A percentile compares a stretch with the other conserved stretches of the same genome.
Evolutionary conservation across 2,113 vertebrate species (phyloP).

Genomic region (Maccullochella peelii): DNA sequence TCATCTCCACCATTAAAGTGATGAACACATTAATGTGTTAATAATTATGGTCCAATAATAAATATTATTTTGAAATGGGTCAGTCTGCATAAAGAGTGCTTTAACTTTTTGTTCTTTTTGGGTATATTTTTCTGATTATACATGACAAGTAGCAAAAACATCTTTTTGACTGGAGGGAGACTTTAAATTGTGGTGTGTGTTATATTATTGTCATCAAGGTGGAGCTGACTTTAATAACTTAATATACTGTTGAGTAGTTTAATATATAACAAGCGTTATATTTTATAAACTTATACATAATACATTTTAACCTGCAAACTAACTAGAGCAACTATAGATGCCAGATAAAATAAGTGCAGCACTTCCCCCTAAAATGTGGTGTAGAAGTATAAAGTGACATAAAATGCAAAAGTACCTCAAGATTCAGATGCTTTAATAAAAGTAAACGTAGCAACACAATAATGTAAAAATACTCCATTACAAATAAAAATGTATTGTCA

Average conservation of each 20-base stretch:
- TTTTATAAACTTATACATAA: neutral
- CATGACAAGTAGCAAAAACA: neutral
- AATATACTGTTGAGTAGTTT: neutral
- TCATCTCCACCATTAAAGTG: too few relatives aligned
- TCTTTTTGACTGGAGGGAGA: neutral
- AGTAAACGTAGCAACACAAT: neutral
- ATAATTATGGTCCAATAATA: neutral
- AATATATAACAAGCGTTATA: neutral
- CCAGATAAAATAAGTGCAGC: neutral
- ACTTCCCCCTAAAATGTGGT: neutral
- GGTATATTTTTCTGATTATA: neutral
- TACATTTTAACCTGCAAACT: neutral
- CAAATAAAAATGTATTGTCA: too few relatives aligned
- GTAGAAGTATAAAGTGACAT: neutral
- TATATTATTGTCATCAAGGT: neutral
- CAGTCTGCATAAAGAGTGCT: neutral
- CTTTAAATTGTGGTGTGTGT: neutral
- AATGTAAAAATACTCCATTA: too few relatives aligned
- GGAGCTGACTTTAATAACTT: neutral
- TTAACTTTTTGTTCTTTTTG: neutral
- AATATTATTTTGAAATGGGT: neutral
- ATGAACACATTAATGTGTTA: too few relatives aligned
- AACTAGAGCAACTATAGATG: neutral
- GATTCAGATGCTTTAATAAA: neutral
- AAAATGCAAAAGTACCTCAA: neutral